These are phyloP conservation scores for Eupelmus urozonus DNA, from an alignment of 2,888 invertebrate genomes.

Conservation along the genomic window DNA sequence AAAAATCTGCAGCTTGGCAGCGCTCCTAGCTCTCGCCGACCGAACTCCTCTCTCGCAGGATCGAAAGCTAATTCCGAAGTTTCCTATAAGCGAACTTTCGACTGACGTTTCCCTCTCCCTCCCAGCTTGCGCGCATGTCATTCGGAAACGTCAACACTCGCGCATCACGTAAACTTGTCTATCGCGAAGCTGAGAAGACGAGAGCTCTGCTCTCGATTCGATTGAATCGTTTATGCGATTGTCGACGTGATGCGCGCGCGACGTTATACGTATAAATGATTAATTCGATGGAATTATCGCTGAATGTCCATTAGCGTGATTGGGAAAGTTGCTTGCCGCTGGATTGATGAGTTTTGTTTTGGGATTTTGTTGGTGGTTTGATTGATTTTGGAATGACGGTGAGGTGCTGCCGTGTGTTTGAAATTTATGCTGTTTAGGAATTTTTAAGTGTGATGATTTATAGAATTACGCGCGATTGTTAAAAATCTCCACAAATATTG, in stretches of 20 bases:
- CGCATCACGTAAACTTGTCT: constrained; percentile 26
- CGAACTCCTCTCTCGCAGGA: too few relatives aligned
- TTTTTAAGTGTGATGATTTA: too few relatives aligned
- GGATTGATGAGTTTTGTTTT: neutral
- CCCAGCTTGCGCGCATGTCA: neutral
- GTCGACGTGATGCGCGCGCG: neutral
- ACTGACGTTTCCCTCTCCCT: neutral
- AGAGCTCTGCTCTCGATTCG: neutral
- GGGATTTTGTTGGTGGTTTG: too few relatives aligned
- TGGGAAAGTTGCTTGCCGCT: neutral
- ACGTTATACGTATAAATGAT: neutral
- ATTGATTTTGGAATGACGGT: too few relatives aligned
- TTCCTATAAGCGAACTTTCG: neutral
- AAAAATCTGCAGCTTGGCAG: too few relatives aligned
- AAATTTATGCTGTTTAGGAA: too few relatives aligned
- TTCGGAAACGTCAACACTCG: constrained; percentile 29
- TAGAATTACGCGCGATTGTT: too few relatives aligned
- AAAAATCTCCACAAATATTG: too few relatives aligned
- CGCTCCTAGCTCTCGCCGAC: too few relatives aligned
- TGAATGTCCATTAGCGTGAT: constrained; percentile 1
- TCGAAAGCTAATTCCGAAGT: constrained; percentile 42
- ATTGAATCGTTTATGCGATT: constrained; percentile 11
- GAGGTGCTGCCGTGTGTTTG: too few relatives aligned
- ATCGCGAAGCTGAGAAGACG: neutral
- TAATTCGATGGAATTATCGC: neutral